Evolutionary conservation across 1,140 invertebrate genomes (phyloP), one percentile per base, ranked within the genome.

Genomic region (Elysia chlorotica): DNA sequence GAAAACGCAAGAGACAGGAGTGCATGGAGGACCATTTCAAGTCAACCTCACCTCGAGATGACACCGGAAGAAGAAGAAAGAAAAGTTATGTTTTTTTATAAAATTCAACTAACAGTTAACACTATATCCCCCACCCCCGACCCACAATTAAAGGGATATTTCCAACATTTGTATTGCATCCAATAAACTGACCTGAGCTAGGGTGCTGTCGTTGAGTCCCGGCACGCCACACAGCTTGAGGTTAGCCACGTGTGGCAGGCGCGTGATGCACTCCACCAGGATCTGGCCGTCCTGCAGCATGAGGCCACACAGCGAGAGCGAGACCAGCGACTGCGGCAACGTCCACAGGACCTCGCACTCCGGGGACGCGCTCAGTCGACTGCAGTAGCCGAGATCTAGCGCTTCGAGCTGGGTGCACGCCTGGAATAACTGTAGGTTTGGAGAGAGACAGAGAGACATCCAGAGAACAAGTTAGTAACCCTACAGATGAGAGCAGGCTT

Each of bases 371-470:
- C 77, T 69, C 25, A 86, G 74, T 36, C 74, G 71, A 65, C 68
- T 79, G 74, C 85, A 85, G 73, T 85, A 86, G 0, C 83, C 85
- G 21, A 86, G 72, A 62, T 86, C 85, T 21, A 86, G 73, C 19
- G 62, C 41, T 53, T 79, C 72, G 53, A 86, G 71, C 21, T 73
- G 38, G 30, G 76, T 80, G 74, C 82, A 86, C 3, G 78, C 78
- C 48, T 84, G 81, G 73, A 80, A 81, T 31, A 85, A 59, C 84
- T 85, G 74, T 41, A 77, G 71, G 56, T 62, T n/a, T 59, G 19
- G 19, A 2, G 2, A 62, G 36, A 61, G 19, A 69, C 36, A 41
- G 31, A 23, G 17, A 65, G 23, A 31, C 25, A 23, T 25, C 21
- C 21, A 23, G 28, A 14, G 21, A 10, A 59, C 57, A n/a, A 59